Percentiles rank a stretch among this genome's conserved stretches.
Conservation (phyloP, 2,888 invertebrate species). For the Pseudoips prasinana region DNA sequence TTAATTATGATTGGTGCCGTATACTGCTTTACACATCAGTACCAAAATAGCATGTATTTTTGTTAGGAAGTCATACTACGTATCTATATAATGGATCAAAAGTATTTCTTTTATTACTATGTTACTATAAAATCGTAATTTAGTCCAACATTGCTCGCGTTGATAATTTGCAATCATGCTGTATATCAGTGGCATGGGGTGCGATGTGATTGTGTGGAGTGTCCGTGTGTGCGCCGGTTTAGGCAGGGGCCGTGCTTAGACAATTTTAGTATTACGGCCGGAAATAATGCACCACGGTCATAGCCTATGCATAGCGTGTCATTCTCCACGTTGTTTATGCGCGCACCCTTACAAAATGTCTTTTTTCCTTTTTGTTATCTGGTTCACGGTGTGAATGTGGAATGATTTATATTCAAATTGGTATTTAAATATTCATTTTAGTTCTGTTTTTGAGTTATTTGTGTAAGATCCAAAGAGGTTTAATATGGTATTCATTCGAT, state of each 20-base stretch:
- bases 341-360: constrained; percentile 34
- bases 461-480: too few relatives aligned
- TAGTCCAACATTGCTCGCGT: too few relatives aligned
- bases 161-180: constrained; percentile 40
- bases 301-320: constrained; percentile 58
- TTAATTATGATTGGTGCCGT: too few relatives aligned
- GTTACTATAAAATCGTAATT: too few relatives aligned
- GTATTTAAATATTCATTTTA: constrained; percentile 25
- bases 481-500: too few relatives aligned
- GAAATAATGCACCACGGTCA: constrained; percentile 64
- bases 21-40: too few relatives aligned
- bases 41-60: too few relatives aligned
- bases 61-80: too few relatives aligned
- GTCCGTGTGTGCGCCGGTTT: constrained; percentile 50
- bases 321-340: constrained; percentile 43
- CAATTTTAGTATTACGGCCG: constrained; percentile 74
- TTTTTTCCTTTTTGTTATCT: constrained; percentile 28
- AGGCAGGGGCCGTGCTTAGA: constrained; percentile 73
- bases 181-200: constrained; percentile 56
- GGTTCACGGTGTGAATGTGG: constrained; percentile 11
- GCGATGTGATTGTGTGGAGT: constrained; percentile 41
- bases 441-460: background rate
- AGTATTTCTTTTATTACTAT: too few relatives aligned
- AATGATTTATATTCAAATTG: constrained; percentile 24
- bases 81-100: too few relatives aligned